phyloP scores from a whole-genome alignment of 1,140 invertebrate species.

The Drosophila sproati region DNA sequence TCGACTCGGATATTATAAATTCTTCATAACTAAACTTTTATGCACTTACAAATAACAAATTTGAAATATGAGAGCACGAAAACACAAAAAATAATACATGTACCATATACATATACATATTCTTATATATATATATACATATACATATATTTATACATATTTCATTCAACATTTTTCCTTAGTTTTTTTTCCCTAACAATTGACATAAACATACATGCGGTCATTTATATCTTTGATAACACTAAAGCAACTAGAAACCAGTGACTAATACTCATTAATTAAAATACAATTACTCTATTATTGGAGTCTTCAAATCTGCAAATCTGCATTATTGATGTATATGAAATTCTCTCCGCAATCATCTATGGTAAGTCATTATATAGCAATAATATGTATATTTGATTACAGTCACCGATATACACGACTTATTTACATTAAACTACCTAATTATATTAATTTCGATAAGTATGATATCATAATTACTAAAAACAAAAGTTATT shows the following conservation, averaged over 20 bases:
- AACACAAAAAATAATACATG: not conserved
- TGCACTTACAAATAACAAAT: no score
- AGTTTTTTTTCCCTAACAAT: slow-evolving; percentile 17
- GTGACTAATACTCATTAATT: slow-evolving; percentile 18
- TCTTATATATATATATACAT: not conserved
- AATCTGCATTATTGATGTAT: slow-evolving; percentile 60
- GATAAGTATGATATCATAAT: not conserved
- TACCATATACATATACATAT: not conserved
- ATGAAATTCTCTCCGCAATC: slow-evolving; percentile 29
- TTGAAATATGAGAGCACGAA: not conserved
- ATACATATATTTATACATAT: not conserved
- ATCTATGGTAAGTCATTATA: slow-evolving; percentile 56
- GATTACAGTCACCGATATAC: not conserved
- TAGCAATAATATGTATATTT: not conserved
- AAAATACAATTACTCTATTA: slow-evolving; percentile 52
- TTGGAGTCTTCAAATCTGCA: slow-evolving; percentile 71
- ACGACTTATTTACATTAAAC: not conserved
- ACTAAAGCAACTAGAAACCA: slow-evolving; percentile 3
- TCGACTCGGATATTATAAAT: no score
- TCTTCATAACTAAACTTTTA: no score
- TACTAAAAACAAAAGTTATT: not conserved
- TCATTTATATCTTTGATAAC: not conserved
- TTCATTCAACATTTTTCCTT: not conserved
- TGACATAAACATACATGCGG: not conserved
- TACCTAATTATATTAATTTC: not conserved